Evolutionary conservation across 1,140 invertebrate species (phyloP).

Genomic region (Thaumatotibia leucotreta): DNA sequence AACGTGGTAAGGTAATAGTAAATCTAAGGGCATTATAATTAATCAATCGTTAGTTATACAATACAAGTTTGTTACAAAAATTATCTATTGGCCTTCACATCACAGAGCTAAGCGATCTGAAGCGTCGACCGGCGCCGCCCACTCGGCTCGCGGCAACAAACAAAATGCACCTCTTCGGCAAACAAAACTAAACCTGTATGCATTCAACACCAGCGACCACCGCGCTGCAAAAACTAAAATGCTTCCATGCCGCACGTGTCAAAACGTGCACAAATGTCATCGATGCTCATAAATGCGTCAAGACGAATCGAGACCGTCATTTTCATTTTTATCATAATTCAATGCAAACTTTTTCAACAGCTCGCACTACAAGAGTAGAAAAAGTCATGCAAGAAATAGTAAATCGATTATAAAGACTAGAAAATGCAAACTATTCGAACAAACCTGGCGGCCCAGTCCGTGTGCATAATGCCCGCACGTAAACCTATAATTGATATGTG

Average conservation of each 20-base stretch:
- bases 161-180: background rate
- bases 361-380: slow-evolving; percentile 31
- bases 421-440: slow-evolving; percentile 68
- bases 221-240: slow-evolving; percentile 22
- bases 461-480: slow-evolving; percentile 37
- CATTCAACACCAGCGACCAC: slow-evolving; percentile 15
- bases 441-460: slow-evolving; percentile 33
- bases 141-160: slow-evolving; percentile 1
- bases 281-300: slow-evolving; percentile 34
- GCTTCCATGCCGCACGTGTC: slow-evolving; percentile 9
- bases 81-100: slow-evolving; percentile 72
- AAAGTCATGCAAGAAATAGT: slow-evolving; percentile 44
- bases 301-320: slow-evolving; percentile 14
- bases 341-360: slow-evolving; percentile 24
- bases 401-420: slow-evolving; percentile 64
- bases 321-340: slow-evolving; percentile 16
- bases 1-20: slow-evolving; percentile 69
- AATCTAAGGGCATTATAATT: slow-evolving; percentile 59
- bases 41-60: slow-evolving; percentile 66
- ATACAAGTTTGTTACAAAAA: slow-evolving; percentile 67
- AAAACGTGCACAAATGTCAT: slow-evolving; percentile 18
- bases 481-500: slow-evolving; percentile 57
- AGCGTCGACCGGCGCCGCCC: slow-evolving; percentile 33
- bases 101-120: slow-evolving; percentile 67
- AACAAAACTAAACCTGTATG: slow-evolving; percentile 21